Conservation (phyloP, 2,888 invertebrate species). For the Lepidocyrtoides sp. region DNA sequence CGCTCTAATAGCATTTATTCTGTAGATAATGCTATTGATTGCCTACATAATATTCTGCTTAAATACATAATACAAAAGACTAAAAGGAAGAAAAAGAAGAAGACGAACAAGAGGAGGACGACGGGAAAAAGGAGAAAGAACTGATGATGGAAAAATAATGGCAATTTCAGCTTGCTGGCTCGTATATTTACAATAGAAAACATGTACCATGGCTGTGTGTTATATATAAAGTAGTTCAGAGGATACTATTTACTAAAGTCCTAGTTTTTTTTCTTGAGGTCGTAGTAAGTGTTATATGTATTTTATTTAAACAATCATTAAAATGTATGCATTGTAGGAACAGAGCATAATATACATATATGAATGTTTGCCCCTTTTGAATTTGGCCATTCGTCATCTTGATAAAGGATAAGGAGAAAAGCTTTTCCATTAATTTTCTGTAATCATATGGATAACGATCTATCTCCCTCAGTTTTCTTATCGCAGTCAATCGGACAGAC, state of each 20-base stretch:
- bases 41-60: constrained; percentile 37
- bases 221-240: not conserved
- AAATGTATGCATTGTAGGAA: constrained; percentile 5
- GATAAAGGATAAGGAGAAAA: constrained; percentile 82
- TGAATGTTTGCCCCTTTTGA: constrained; percentile 48
- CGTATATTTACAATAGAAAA: not conserved
- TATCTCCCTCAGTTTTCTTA: constrained; percentile 79
- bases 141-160: constrained; percentile 45
- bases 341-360: constrained; percentile 48
- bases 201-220: not conserved
- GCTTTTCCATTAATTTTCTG: constrained; percentile 85
- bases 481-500: constrained; percentile 84
- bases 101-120: not conserved
- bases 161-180: not conserved
- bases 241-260: no score
- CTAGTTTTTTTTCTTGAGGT: not conserved
- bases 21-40: constrained; percentile 61
- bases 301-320: not conserved
- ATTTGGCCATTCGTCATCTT: constrained; percentile 84
- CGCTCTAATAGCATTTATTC: constrained; percentile 33
- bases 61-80: constrained; percentile 17
- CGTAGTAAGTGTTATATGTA: not conserved
- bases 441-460: constrained; percentile 85
- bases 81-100: not conserved
- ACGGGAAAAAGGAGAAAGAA: constrained; percentile 24